Conservation (phyloP, 2,888 invertebrate genomes). For the Neoitamus cyanurus region DNA sequence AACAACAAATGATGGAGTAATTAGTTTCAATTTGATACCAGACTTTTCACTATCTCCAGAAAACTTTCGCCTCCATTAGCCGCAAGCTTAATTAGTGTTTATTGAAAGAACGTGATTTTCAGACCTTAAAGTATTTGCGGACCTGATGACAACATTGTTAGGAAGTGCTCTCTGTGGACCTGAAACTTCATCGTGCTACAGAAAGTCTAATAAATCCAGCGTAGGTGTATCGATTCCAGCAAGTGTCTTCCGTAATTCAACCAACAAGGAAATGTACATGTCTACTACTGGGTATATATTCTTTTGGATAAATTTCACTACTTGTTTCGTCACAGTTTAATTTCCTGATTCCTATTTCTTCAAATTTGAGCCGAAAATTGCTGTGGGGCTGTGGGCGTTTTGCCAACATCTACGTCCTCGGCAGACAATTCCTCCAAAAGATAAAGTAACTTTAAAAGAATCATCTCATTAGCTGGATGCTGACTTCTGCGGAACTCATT, state of each 20-base stretch:
- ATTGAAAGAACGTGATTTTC: slow-evolving; percentile 29
- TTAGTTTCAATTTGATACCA: slow-evolving; percentile 34
- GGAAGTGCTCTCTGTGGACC: background rate
- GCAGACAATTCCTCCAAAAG: background rate
- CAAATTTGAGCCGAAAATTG: background rate
- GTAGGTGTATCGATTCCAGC: background rate
- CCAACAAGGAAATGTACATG: background rate
- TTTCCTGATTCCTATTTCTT: background rate
- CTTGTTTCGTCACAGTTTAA: background rate
- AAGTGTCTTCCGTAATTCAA: background rate
- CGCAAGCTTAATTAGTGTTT: slow-evolving; percentile 27
- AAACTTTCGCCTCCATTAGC: slow-evolving; percentile 22
- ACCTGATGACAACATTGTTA: slow-evolving; percentile 15
- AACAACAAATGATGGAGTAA: slow-evolving; percentile 39
- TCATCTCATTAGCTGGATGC: background rate
- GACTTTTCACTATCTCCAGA: slow-evolving; percentile 31
- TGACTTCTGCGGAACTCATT: background rate
- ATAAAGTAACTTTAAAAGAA: slow-evolving; percentile 22
- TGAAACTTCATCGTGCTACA: background rate
- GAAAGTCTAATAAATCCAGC: background rate
- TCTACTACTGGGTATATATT: background rate
- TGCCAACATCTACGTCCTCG: background rate
- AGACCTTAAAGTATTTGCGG: slow-evolving; percentile 11
- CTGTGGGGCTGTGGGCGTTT: background rate
- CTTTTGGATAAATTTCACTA: background rate